Evolutionary conservation across 2,888 invertebrate species (phyloP), one percentile per base, ranked within the genome.

Genomic region (Cancer borealis): DNA sequence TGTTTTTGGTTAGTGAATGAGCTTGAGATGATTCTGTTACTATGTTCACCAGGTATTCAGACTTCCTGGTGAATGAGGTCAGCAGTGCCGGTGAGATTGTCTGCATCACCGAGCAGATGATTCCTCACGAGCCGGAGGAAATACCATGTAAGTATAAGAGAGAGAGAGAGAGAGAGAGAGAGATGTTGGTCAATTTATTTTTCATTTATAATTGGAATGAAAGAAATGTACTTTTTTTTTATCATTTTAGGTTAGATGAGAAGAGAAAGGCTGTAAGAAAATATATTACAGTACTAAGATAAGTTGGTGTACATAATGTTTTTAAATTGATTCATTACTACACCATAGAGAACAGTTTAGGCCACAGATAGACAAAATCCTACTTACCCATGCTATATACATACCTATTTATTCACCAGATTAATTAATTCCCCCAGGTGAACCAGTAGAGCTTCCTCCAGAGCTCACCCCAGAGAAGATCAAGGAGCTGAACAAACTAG

Each of bases 41-140:
- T 14, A 91, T 60, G 21, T 88, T 91, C 91, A 54, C 3, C 92
- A 94, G 94, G 87, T 94, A 91, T 73, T 94, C 92, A 3, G 94
- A 94, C 66, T 94, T 94, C 26, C 21, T 94, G 6, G 94, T 94
- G 21, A 94, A 94, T 91, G 93, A 93, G 26, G 89, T 93, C n/a
- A 88, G 45, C 73, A 93, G 88, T 30, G 60, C n/a, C 17, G 93
- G 93, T 47, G 93, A 93, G 93, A 89, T 93, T 26, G 93, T 93
- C 10, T 73, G 88, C 89, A 88, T 93, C 73, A 93, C 93, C 66
- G 93, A 93, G 45, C 60, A 88, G 47, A 93, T 49, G 60, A 73
- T 93, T 60, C 93, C 93, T 30, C 89, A 45, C 73, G 88, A 73
- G 46, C 93, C 93, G 8, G 93, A 93, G 60, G 89, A 88, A 88